Conservation (phyloP, 2,888 invertebrate species). For the Corythucha ciliata region DNA sequence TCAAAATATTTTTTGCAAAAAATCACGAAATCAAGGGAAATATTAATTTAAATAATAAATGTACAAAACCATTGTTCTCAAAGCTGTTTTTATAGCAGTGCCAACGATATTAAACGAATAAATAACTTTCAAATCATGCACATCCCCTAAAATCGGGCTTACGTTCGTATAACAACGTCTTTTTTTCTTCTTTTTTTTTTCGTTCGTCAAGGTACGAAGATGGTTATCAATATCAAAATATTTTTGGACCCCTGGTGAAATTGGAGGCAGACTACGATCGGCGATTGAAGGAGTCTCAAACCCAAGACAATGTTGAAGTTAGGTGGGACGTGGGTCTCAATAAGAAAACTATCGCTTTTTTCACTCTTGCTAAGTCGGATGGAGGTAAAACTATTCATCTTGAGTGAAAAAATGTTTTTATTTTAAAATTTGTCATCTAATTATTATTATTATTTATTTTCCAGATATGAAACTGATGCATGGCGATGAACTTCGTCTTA, state of each 20-base stretch:
- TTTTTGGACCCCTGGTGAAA: slow-evolving; percentile 93
- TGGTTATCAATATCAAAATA: slow-evolving; percentile 97
- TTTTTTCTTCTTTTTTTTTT: too few species aligned
- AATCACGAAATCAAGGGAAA: too few species aligned
- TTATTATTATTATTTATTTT: slow-evolving; percentile 4
- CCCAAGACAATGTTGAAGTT: slow-evolving; percentile 95
- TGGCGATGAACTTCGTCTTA: slow-evolving; percentile 89
- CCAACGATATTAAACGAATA: too few species aligned
- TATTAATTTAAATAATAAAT: too few species aligned
- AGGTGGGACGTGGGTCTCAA: slow-evolving; percentile 98
- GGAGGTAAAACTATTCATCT: slow-evolving; percentile 50
- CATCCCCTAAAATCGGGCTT: too few species aligned
- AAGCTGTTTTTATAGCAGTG: too few species aligned
- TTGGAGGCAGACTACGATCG: slow-evolving; percentile 98
- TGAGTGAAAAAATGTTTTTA: too few species aligned
- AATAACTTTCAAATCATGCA: too few species aligned
- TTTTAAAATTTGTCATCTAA: background rate
- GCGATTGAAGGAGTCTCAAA: slow-evolving; percentile 93
- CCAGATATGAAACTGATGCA: slow-evolving; percentile 97
- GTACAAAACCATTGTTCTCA: too few species aligned
- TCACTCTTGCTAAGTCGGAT: slow-evolving; percentile 92
- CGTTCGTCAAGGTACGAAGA: slow-evolving; percentile 73
- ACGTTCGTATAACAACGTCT: too few species aligned
- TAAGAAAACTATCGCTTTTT: slow-evolving; percentile 95
- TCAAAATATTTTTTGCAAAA: too few species aligned